Percentiles rank a stretch among this genome's conserved stretches.
phyloP scores from a whole-genome alignment of 2,888 invertebrate genomes.

The Argyra leucocephala region DNA sequence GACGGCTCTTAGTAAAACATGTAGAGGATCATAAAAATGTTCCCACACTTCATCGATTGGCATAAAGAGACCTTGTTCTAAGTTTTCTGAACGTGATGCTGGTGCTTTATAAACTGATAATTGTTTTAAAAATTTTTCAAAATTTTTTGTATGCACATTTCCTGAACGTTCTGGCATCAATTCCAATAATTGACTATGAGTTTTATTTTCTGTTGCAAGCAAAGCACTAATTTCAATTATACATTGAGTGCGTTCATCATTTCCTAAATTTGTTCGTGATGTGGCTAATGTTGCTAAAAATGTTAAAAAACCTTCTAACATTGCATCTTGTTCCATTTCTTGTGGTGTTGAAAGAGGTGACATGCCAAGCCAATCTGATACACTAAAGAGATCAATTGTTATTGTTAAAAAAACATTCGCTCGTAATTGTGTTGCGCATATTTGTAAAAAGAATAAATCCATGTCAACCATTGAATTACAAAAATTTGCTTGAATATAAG shows the following conservation, averaged over 20 bases:
- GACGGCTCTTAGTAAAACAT: slow-evolving; percentile 80
- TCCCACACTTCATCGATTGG: slow-evolving; percentile 85
- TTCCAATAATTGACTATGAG: slow-evolving; percentile 90
- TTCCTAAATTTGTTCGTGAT: slow-evolving; percentile 70
- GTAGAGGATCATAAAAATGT: slow-evolving; percentile 84
- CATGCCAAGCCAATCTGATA: slow-evolving; percentile 76
- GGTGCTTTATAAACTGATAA: slow-evolving; percentile 81
- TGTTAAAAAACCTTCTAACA: slow-evolving; percentile 87
- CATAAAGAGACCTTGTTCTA: slow-evolving; percentile 85
- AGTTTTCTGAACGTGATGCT: slow-evolving; percentile 56
- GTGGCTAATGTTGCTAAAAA: slow-evolving; percentile 83
- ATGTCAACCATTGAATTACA: slow-evolving; percentile 98
- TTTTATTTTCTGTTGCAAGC: slow-evolving; percentile 87
- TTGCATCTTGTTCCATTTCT: slow-evolving; percentile 77
- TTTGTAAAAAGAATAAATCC: slow-evolving; percentile 88
- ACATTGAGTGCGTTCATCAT: slow-evolving; percentile 57
- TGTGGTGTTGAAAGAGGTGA: slow-evolving; percentile 58
- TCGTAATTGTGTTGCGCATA: slow-evolving; percentile 80
- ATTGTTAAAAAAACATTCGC: slow-evolving; percentile 77
- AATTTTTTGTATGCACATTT: slow-evolving; percentile 80
- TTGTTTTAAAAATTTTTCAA: slow-evolving; percentile 75
- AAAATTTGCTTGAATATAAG: slow-evolving; percentile 96
- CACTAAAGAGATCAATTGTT: slow-evolving; percentile 84
- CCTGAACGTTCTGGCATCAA: slow-evolving; percentile 93
- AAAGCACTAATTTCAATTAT: slow-evolving; percentile 87